Base-by-base conservation (phyloP, 2,888 invertebrate species). In the Marasmarcha lunaedactyla region DNA sequence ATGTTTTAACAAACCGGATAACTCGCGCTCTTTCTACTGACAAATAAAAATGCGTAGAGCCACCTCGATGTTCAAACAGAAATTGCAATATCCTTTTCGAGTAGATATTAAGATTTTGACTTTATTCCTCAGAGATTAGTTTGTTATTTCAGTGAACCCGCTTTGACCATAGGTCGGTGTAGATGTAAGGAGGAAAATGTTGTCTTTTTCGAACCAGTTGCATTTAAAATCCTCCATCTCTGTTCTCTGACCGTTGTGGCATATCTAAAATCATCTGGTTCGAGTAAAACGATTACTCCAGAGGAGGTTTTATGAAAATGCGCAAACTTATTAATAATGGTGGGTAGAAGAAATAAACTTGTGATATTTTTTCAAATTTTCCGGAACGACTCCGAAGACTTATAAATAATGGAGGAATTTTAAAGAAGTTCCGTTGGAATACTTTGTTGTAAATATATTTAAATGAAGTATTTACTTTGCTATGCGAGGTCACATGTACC, bases 171-270 rank as follows among this genome's bases (percentile, higher is more conserved):
- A 30, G 11, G 30, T 30, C 30, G n/a, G 9, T 30, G n/a, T 11
- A 30, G 10, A n/a, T 30, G n/a, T 30, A 47, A 46, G 45, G 50
- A 57, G 44, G 62, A 63, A 78, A 78, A 77, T 73, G 76, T 77
- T 81, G 79, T 78, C 79, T 79, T 81, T 79, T 79, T 81, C 78
- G 64, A 76, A 73, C 77, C 71, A 77, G 74, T 73, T 70, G 73
- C 74, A 71, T 73, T 78, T 71, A 66, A 76, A 79, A 77, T 78
- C 62, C 67, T 78, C 73, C 55, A 53, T 79, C 77, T 64, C 63
- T 77, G 70, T 78, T 76, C 55, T 60, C 54, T 63, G 63, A 58
- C 61, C 64, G 71, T 66, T 66, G 68, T 66, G 63, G 58, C 49
- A 59, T 70, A 78, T 77, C 74, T 77, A 73, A 78, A 77, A 76